Percentiles rank a stretch among this genome's conserved stretches.
phyloP scores from a whole-genome alignment of 2,888 invertebrate species.

The Eumerus sabulonum region DNA sequence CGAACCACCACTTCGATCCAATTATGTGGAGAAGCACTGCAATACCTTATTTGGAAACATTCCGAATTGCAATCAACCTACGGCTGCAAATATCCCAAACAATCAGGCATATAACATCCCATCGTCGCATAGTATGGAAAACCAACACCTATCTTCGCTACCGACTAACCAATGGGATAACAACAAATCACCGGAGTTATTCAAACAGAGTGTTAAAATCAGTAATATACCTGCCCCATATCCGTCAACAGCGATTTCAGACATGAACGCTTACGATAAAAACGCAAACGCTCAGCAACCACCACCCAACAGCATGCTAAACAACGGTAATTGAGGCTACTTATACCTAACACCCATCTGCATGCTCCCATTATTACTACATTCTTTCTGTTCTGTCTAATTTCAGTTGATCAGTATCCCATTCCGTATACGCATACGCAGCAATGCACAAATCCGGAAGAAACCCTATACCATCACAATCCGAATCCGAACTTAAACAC shows the following conservation, averaged over 20 bases:
- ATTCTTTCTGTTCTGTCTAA: not conserved
- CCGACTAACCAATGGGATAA: constrained; percentile 43
- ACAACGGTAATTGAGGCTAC: constrained; percentile 47
- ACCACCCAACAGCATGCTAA: constrained; percentile 33
- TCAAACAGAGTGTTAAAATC: constrained; percentile 65
- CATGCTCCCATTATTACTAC: not conserved
- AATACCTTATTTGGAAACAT: constrained; percentile 24
- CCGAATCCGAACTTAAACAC: constrained; percentile 35
- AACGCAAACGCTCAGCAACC: constrained; percentile 34
- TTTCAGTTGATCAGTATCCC: constrained; percentile 49
- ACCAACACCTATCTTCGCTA: constrained; percentile 25
- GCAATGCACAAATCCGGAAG: constrained; percentile 28
- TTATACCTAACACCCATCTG: not conserved
- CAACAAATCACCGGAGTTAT: constrained; percentile 48
- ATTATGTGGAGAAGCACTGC: constrained; percentile 15
- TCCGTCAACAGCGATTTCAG: constrained; percentile 64
- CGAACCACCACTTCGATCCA: constrained; percentile 19
- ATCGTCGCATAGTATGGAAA: constrained; percentile 35
- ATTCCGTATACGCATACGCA: constrained; percentile 21
- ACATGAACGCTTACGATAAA: constrained; percentile 39
- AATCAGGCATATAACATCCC: constrained; percentile 30
- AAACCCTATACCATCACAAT: constrained; percentile 41
- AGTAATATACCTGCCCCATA: constrained; percentile 71
- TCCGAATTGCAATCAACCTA: not conserved
- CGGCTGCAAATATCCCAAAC: constrained; percentile 3